phyloP scores from a whole-genome alignment of 2,113 vertebrate genomes.

The Gasterosteus aculeatus region DNA sequence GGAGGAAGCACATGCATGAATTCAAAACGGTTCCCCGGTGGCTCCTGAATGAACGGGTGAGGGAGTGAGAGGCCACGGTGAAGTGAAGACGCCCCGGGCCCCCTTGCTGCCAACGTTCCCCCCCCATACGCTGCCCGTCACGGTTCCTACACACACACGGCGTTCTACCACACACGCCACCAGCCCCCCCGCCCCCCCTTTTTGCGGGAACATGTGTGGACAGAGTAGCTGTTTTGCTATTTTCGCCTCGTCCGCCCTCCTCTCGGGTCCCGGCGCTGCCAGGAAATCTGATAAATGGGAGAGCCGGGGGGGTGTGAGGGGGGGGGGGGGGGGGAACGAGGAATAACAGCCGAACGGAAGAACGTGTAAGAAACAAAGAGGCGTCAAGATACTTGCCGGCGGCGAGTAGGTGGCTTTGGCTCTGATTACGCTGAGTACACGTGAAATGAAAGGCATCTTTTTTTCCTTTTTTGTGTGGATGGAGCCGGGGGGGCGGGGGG shows the following conservation, averaged over 20 bases:
- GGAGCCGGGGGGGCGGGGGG: no score
- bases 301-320: no score
- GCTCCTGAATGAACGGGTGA: neutral
- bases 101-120: no score
- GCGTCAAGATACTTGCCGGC: constrained; percentile 53
- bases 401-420: constrained; percentile 59
- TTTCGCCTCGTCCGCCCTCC: neutral
- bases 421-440: constrained; percentile 57
- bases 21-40: neutral
- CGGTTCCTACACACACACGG: no score
- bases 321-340: constrained; percentile 42
- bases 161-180: no score
- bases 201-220: no score
- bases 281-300: constrained; percentile 38
- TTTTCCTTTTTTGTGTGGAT: no score
- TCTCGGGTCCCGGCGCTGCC: constrained; percentile 17
- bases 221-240: no score
- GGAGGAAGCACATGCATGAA: neutral
- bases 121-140: no score
- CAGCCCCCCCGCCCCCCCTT: no score
- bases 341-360: constrained; percentile 55
- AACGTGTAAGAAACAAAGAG: constrained; percentile 69
- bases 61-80: neutral
- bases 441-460: constrained; percentile 35
- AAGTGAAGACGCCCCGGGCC: no score